Conservation (phyloP, 2,888 invertebrate species). For the Thymelicus sylvestris region DNA sequence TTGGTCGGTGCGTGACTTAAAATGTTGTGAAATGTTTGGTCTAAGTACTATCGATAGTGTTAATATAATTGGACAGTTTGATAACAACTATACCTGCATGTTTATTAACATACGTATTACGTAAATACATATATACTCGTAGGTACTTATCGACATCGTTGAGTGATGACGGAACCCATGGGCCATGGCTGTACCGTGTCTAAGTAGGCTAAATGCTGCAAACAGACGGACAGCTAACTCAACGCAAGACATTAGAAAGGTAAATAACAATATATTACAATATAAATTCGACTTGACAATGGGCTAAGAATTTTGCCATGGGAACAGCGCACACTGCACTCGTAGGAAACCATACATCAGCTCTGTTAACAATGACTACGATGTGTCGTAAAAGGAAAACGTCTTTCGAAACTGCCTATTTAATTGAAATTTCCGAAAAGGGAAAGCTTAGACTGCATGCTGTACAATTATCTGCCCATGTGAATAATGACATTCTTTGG, state of each 20-base stretch:
- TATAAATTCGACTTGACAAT: constrained; percentile 61
- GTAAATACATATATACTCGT: too few species aligned
- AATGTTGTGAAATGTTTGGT: too few species aligned
- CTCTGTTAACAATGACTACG: constrained; percentile 50
- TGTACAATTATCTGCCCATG: constrained; percentile 3
- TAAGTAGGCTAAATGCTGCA: constrained; percentile 45
- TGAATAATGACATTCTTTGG: constrained; percentile 3
- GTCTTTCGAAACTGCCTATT: constrained; percentile 55
- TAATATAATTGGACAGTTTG: too few species aligned
- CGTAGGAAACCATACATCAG: constrained; percentile 60
- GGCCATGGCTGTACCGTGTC: too few species aligned
- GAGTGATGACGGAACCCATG: not conserved
- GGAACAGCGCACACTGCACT: constrained; percentile 44
- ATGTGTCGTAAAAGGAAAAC: constrained; percentile 56
- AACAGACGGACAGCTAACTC: constrained; percentile 47
- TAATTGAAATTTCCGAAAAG: constrained; percentile 64
- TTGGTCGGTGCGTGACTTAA: too few species aligned
- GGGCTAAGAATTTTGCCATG: constrained; percentile 38
- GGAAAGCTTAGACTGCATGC: constrained; percentile 43
- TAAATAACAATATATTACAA: constrained; percentile 61
- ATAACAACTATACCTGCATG: too few species aligned
- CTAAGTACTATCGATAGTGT: too few species aligned
- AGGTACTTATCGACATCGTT: too few species aligned
- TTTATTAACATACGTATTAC: too few species aligned
- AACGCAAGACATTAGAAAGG: constrained; percentile 51